Conservation (phyloP, 2,113 vertebrate genomes). For the Pampusana beccarii region DNA sequence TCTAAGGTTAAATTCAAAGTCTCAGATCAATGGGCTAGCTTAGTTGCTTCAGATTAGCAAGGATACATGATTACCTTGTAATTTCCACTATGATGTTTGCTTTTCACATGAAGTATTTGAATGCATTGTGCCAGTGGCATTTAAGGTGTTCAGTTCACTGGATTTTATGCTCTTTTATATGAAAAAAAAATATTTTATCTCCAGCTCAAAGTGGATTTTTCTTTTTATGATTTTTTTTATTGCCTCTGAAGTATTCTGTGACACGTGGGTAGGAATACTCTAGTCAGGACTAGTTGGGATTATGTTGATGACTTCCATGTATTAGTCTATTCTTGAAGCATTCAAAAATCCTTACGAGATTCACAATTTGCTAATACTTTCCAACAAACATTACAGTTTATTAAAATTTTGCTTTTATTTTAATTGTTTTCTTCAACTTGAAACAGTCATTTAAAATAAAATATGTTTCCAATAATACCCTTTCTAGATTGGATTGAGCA, state of each 20-base stretch:
- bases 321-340: neutral
- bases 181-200: neutral
- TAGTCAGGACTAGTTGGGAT: neutral
- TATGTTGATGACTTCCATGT: neutral
- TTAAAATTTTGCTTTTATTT: neutral
- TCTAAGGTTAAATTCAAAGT: neutral
- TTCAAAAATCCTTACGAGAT: neutral
- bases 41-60: neutral
- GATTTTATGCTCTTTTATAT: neutral
- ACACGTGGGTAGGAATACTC: neutral
- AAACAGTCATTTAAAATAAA: neutral
- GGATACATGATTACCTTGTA: neutral
- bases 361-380: neutral
- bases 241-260: neutral
- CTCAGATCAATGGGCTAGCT: neutral
- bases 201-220: neutral
- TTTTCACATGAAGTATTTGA: neutral
- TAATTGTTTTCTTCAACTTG: neutral
- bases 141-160: slow-evolving; percentile 10
- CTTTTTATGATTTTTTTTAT: neutral
- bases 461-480: neutral
- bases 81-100: neutral
- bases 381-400: neutral
- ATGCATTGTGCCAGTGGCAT: neutral
- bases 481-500: neutral